A percentile compares a stretch with the other conserved stretches of the same genome.
These are phyloP conservation scores for Rhincodon typus DNA, from an alignment of 2,797 vertebrate genomes.

Conservation along the genomic window DNA sequence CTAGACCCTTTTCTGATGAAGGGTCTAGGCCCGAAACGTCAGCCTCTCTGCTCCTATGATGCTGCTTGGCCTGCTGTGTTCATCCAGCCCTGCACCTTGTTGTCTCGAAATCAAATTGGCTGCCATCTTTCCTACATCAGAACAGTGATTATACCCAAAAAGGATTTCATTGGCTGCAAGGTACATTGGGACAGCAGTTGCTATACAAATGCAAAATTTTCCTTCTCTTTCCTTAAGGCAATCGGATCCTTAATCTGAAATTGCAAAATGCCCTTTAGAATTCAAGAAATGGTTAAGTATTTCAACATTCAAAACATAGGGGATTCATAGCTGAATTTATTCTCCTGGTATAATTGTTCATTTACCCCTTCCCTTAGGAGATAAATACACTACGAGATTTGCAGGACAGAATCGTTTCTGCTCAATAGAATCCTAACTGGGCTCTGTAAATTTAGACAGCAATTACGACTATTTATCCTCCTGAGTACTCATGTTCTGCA, in stretches of 20 bases:
- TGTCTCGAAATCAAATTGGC: neutral
- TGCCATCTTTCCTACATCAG: neutral
- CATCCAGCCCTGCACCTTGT: too few species aligned
- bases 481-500: neutral
- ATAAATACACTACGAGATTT: neutral
- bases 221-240: neutral
- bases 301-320: neutral
- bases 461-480: neutral
- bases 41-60: too few species aligned
- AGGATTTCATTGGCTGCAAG: neutral
- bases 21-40: too few species aligned
- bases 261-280: neutral
- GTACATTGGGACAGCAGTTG: neutral
- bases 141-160: neutral
- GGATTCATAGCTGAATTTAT: neutral
- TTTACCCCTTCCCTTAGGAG: neutral
- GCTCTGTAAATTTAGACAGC: slow-evolving; percentile 22
- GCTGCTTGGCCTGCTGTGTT: too few species aligned
- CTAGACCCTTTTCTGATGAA: too few species aligned
- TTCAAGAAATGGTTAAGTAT: neutral
- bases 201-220: neutral
- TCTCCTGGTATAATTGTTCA: neutral
- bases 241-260: neutral
- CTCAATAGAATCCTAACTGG: neutral
- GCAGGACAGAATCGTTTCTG: neutral